A percentile compares a stretch with the other conserved stretches of the same genome.
Conservation (phyloP, 2,888 invertebrate species). For the Drosophila setosimentum region DNA sequence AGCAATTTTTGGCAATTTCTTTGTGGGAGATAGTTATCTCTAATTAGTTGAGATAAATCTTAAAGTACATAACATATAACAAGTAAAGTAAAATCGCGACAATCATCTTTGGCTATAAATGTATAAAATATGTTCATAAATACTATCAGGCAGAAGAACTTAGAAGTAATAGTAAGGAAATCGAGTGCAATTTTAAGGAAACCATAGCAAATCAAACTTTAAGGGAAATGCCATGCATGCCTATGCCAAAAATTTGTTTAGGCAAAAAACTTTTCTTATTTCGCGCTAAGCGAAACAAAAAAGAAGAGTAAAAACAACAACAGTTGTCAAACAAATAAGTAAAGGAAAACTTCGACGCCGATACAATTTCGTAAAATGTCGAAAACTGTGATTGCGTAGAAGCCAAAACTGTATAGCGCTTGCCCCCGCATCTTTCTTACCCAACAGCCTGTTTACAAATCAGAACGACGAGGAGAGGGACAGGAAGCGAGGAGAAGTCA, state of each 20-base stretch:
- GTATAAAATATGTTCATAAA: not conserved
- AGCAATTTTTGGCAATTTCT: conserved; percentile 1
- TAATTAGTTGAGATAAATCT: conserved; percentile 6
- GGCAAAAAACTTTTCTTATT: conserved; percentile 81
- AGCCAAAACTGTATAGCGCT: conserved; percentile 5
- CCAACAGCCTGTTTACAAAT: not conserved
- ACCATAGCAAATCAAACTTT: conserved; percentile 39
- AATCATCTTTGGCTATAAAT: not conserved
- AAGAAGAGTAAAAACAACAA: conserved; percentile 59
- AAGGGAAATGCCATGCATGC: conserved; percentile 59
- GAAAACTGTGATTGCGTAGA: conserved; percentile 76
- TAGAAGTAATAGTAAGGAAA: not conserved
- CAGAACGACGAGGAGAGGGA: not conserved
- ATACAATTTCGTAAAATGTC: conserved; percentile 80
- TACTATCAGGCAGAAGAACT: not conserved
- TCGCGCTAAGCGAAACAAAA: conserved; percentile 60
- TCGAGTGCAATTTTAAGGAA: not conserved
- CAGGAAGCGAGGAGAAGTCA: not conserved
- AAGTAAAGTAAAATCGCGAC: not conserved
- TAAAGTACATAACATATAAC: not conserved
- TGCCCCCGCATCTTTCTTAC: not conserved
- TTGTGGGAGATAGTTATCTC: not conserved
- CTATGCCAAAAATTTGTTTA: conserved; percentile 71
- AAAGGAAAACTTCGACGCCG: conserved; percentile 77
- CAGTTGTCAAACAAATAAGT: conserved; percentile 61